Evolutionary conservation across 2,888 invertebrate genomes (phyloP).

Genomic region (Dexiosoma caninum): DNA sequence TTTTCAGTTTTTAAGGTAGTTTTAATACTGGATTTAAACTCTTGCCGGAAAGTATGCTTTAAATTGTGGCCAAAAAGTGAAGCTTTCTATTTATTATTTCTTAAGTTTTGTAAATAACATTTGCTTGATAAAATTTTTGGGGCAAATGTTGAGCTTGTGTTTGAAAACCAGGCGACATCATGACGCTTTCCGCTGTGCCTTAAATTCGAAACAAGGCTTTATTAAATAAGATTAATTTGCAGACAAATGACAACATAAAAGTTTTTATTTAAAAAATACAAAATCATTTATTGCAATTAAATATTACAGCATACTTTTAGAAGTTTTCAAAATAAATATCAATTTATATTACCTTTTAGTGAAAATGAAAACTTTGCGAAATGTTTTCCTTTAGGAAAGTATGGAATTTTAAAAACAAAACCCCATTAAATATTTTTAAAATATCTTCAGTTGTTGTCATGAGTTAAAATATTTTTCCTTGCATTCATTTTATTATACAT

Average conservation of each 20-base stretch:
- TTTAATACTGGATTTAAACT: background rate
- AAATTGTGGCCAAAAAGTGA: background rate
- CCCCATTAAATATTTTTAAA: conserved; percentile 32
- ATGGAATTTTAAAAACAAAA: conserved; percentile 16
- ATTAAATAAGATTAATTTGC: background rate
- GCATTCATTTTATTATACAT: background rate
- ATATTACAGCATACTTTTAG: conserved; percentile 14
- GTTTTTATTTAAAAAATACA: background rate
- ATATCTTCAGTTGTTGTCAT: conserved; percentile 27
- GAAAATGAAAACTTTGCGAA: background rate
- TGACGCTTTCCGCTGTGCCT: background rate
- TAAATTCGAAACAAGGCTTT: background rate
- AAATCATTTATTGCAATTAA: background rate
- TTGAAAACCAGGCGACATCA: background rate
- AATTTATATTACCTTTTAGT: background rate
- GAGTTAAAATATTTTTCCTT: background rate
- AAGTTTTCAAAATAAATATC: background rate
- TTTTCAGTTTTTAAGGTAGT: background rate
- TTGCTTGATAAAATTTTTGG: background rate
- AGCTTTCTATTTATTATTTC: too few relatives aligned
- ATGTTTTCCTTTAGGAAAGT: background rate
- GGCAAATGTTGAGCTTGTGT: background rate
- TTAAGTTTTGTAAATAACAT: background rate
- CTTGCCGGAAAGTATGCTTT: conserved; percentile 9
- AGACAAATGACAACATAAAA: too few relatives aligned